phyloP scores from a whole-genome alignment of 2,797 vertebrate species.

The Sebastes baramenuke region DNA sequence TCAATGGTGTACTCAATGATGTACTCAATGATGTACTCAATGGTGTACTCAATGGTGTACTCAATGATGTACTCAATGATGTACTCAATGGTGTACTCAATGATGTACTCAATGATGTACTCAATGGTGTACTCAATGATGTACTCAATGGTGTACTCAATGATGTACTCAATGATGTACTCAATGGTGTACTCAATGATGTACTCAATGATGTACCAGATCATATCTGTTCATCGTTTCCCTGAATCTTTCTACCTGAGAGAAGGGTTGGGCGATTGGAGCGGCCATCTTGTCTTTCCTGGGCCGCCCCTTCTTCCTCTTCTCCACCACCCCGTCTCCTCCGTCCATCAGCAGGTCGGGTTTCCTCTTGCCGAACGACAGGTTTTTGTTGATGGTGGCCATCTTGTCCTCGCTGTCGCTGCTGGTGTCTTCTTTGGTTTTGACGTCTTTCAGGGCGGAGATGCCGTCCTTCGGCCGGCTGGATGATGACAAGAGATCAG shows the following conservation, averaged over 20 bases:
- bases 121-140: too few relatives aligned
- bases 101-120: too few relatives aligned
- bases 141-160: too few relatives aligned
- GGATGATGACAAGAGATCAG: not conserved
- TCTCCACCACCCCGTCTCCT: conserved; percentile 89
- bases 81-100: too few relatives aligned
- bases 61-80: too few relatives aligned
- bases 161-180: too few relatives aligned
- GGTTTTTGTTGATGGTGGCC: conserved; percentile 86
- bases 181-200: too few relatives aligned
- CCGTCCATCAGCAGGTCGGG: conserved; percentile 86
- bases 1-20: accelerated
- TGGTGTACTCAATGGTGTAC: too few relatives aligned
- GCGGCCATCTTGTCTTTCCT: conserved; percentile 92
- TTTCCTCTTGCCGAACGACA: conserved; percentile 89
- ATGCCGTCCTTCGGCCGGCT: conserved; percentile 87
- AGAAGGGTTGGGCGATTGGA: conserved; percentile 82
- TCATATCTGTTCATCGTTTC: not conserved
- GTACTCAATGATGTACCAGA: not conserved
- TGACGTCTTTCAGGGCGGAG: conserved; percentile 84
- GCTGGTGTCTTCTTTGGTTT: conserved; percentile 92
- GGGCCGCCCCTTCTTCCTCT: conserved; percentile 95
- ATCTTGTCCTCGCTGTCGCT: conserved; percentile 97
- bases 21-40: too few relatives aligned
- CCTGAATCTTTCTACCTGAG: conserved; percentile 71